phyloP scores from a whole-genome alignment of 2,113 vertebrate genomes.

The Pyrgilauda ruficollis region DNA sequence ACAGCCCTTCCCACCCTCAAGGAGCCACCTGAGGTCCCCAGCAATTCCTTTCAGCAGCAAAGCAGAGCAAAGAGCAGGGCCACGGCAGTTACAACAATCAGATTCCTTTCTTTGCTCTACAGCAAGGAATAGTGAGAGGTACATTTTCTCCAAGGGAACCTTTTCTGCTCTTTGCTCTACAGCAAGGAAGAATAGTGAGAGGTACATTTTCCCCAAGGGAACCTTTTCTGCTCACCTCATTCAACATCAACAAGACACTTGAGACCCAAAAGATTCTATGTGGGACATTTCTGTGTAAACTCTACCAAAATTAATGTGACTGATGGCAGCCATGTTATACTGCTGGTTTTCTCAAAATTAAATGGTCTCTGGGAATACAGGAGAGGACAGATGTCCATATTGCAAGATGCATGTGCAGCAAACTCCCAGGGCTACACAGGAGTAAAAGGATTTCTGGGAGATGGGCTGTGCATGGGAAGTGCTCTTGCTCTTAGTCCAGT shows the following conservation, averaged over 20 bases:
- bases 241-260: neutral
- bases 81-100: neutral
- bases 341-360: neutral
- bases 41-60: neutral
- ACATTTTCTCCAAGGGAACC: neutral
- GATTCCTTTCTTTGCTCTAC: neutral
- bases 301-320: neutral
- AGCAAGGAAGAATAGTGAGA: neutral
- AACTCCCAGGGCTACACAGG: neutral
- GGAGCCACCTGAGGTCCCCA: neutral
- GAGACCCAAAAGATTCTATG: neutral
- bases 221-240: neutral
- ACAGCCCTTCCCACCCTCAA: neutral
- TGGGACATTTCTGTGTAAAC: neutral
- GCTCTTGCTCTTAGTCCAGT: neutral
- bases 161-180: neutral
- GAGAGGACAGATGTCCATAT: neutral
- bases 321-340: neutral
- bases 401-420: fast-evolving
- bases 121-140: neutral
- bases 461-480: neutral
- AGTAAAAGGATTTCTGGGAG: neutral
- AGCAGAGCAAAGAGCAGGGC: neutral
- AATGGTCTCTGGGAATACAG: neutral
- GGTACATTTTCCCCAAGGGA: neutral